Base-by-base conservation (phyloP, 2,888 invertebrate genomes). In the Calameuta filiformis region DNA sequence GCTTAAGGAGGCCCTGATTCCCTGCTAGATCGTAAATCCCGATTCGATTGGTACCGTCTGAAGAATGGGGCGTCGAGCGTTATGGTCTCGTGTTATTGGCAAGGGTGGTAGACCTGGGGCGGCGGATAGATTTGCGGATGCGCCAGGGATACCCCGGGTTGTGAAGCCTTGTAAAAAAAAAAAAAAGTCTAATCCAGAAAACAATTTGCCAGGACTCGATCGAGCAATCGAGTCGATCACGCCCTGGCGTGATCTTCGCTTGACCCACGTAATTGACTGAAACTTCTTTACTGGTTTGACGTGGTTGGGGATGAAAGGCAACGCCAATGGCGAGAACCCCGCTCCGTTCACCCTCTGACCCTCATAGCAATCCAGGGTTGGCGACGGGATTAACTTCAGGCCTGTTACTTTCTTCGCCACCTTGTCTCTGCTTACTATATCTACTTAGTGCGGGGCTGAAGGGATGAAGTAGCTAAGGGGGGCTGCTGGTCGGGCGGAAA, bases 211-310 rank as follows among this genome's bases (percentile, higher is more conserved):
- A 81, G 81, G 76, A 35, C 76, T 79, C 85, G 81, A 83, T 85
- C 80, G 82, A 81, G 85, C 82, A 81, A 80, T 83, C 78, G 82
- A 77, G 79, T 82, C 82, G 85, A 85, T 86, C 86, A 81, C 81
- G 69, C 78, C 84, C 80, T 81, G 76, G 73, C 76, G 82, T 76
- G 79, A 69, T 79, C 79, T 73, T 79, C 79, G 80, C 71, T 80
- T 81, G 83, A 85, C 85, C 85, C 83, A 81, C 80, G 85, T 85
- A 85, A 85, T 85, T 86, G 85, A 83, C 79, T 82, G 71, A 75
- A 86, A 30, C 69, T 30, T 69, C 30, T 11, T 11, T 31, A 30
- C 69, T 30, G 33, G 30, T 30, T 1, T 11, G 40, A 40, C 4
- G 40, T n/a, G 15, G 15, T 40, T 6, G 40, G 40, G 40, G 40